Percentiles rank a stretch among this genome's conserved stretches.
phyloP scores from a whole-genome alignment of 2,797 vertebrate species.

The Otus scops region DNA sequence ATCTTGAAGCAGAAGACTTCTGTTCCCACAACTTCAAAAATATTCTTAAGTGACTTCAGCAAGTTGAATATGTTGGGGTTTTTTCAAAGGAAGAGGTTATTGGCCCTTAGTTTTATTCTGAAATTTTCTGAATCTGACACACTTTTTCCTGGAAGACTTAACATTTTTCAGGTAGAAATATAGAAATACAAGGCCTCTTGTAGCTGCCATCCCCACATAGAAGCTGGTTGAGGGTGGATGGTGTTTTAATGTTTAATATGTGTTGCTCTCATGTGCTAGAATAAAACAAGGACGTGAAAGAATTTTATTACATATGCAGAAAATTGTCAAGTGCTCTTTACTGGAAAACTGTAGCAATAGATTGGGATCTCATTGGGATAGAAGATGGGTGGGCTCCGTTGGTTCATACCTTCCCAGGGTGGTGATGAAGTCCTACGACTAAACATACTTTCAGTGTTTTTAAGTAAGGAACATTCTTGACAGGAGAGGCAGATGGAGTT shows the following conservation, averaged over 20 bases:
- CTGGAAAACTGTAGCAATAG: neutral
- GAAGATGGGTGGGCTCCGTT: neutral
- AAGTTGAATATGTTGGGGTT: neutral
- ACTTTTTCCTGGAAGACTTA: neutral
- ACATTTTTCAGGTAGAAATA: neutral
- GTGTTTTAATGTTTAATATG: neutral
- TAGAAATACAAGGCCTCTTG: neutral
- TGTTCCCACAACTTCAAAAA: neutral
- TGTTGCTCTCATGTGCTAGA: neutral
- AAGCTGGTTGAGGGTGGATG: neutral
- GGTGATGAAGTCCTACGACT: neutral
- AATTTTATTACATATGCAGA: neutral
- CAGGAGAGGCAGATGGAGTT: neutral
- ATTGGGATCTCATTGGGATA: rapidly evolving
- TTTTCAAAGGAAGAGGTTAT: neutral
- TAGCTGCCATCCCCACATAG: neutral
- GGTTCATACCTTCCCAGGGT: neutral
- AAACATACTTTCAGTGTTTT: neutral
- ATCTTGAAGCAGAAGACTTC: neutral
- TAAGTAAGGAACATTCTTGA: neutral
- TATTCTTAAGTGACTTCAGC: neutral
- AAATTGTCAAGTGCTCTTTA: neutral
- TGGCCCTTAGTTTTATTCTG: neutral
- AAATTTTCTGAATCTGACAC: neutral
- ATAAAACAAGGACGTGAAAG: neutral